Evolutionary conservation across 92 coral and sea anemone species (phyloP).

Genomic region (Epizoanthus rinbou): DNA sequence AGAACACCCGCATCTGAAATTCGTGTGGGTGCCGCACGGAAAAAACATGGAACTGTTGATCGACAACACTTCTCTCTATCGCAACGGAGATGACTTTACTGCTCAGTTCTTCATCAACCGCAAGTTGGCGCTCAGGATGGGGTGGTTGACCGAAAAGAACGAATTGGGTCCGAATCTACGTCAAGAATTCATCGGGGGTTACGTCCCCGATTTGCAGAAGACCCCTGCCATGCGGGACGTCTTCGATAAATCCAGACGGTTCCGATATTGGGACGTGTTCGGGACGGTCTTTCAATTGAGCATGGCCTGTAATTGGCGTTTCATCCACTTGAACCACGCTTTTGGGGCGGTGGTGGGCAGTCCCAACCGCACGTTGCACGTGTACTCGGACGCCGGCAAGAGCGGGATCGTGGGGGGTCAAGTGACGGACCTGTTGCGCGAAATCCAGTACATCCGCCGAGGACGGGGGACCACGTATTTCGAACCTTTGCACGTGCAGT

Average conservation of each 20-base stretch:
- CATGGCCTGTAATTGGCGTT: constrained; percentile 28
- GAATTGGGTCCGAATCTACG: constrained; percentile 16
- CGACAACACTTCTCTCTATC: neutral
- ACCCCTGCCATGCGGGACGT: neutral
- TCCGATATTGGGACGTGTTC: neutral
- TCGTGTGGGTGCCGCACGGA: neutral
- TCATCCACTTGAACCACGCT: neutral
- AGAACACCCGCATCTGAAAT: neutral
- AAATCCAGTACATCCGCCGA: neutral
- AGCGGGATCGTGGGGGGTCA: constrained; percentile 21
- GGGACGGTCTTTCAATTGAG: neutral
- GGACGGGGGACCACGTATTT: constrained; percentile 10
- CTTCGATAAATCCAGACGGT: neutral
- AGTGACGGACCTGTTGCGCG: constrained; percentile 18
- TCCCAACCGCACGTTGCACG: neutral
- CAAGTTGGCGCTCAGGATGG: neutral
- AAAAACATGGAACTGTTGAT: neutral
- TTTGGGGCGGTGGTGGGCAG: constrained; percentile 8
- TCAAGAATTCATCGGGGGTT: neutral
- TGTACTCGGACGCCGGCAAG: constrained; percentile 4
- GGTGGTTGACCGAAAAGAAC: constrained; percentile 3
- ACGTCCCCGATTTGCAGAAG: neutral
- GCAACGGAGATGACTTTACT: neutral
- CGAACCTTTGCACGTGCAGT: constrained; percentile 31
- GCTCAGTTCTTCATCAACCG: neutral